Base-by-base conservation (phyloP, 2,888 invertebrate genomes). In the Mythimna albipuncta region DNA sequence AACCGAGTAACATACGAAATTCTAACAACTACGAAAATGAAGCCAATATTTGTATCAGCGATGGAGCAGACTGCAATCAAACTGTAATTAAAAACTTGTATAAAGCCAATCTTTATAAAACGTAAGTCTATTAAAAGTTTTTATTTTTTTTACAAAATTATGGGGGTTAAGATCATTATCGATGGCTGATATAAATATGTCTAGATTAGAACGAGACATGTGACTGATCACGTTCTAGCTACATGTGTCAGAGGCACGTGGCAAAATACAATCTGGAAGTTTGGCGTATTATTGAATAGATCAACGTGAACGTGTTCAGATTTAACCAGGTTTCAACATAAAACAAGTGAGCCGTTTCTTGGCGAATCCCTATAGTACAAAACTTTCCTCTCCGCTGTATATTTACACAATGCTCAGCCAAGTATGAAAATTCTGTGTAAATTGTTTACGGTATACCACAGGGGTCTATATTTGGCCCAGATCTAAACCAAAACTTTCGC, bases 201-300 rank as follows among this genome's bases (percentile, higher is more conserved):
- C 11, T n/a, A 67, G 57, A 57, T 64, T 75, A 44, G 52, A 11
- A 35, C 55, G 26, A 66, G 13, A 52, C 81, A 41, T 47, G 52
- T 57, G 61, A 41, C 66, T 57, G 54, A 21, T 64, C 70, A 75
- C 76, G 81, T 81, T 80, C 32, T 32, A 19, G 4, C 11, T 58
- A 54, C 41, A 75, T 64, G 64, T 52, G 50, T n/a, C n/a, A 19
- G 50, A 61, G 38, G 26, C 67, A 71, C 61, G 57, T 58, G 57
- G 9, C 38, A 65, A 41, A 64, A 65, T 50, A 76, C 6, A 63
- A 67, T 70, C 61, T 44, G 16, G 16, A 75, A 70, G 5, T 67
- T 67, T 64, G 26, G 55, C 26, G 19, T 41, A 57, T 41, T 54
- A 61, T 67, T 59, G 59, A 69, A 70, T 41, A 68, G 16, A 21